Percentiles rank a stretch among this genome's conserved stretches.
These are phyloP conservation scores for Caenorhabditis virilis DNA, from an alignment of 2,888 invertebrate genomes.

Conservation along the genomic window DNA sequence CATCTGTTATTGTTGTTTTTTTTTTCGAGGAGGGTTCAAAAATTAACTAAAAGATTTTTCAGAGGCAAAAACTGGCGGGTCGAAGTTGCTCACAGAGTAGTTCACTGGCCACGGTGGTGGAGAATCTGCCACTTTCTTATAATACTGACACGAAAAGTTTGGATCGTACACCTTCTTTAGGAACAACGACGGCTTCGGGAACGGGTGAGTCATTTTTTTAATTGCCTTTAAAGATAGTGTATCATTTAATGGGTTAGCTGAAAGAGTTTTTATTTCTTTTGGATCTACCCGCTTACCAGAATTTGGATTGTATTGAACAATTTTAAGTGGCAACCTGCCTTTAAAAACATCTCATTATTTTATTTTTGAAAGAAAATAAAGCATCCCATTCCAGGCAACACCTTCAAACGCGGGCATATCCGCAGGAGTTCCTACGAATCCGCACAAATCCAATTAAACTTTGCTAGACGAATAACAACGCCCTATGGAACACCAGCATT, in stretches of 20 bases:
- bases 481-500: constrained; percentile 37
- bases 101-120: constrained; percentile 53
- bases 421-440: constrained; percentile 58
- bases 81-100: constrained; percentile 45
- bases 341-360: too few relatives aligned
- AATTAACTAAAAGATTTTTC: too few relatives aligned
- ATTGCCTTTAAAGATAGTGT: too few relatives aligned
- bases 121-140: constrained; percentile 57
- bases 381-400: constrained; percentile 20
- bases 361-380: not conserved
- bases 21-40: too few relatives aligned
- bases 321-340: too few relatives aligned
- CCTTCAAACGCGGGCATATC: constrained; percentile 54
- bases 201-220: constrained; percentile 22
- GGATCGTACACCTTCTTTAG: constrained; percentile 42
- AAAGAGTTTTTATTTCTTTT: too few relatives aligned
- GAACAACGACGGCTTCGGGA: constrained; percentile 20
- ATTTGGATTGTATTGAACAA: too few relatives aligned
- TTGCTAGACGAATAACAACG: constrained; percentile 40
- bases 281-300: too few relatives aligned
- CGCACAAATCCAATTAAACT: constrained; percentile 51
- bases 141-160: constrained; percentile 50
- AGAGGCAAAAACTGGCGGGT: constrained; percentile 40
- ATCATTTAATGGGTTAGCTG: too few relatives aligned
- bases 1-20: too few relatives aligned